Conservation (phyloP, 1,140 invertebrate species). For the Panagrolaimus sp. region DNA sequence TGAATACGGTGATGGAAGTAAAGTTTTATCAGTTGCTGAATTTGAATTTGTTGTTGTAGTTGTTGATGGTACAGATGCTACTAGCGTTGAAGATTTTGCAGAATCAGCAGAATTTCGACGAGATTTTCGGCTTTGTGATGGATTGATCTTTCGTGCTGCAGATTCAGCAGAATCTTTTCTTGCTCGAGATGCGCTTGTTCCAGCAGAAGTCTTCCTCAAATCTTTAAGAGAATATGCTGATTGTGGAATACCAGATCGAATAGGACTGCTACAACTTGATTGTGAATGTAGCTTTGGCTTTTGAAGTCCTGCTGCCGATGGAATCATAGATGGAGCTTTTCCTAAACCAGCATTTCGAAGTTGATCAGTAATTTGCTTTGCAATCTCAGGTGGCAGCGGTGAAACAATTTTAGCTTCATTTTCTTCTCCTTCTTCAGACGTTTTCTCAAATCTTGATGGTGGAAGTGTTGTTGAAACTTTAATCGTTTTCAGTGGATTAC, state of each 20-base stretch:
- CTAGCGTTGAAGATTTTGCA: not conserved
- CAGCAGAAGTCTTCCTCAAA: not conserved
- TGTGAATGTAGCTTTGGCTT: not conserved
- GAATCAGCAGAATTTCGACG: not conserved
- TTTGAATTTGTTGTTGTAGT: too few species aligned
- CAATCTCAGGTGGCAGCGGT: not conserved
- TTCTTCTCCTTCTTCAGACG: not conserved
- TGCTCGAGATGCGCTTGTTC: not conserved
- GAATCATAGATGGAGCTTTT: not conserved
- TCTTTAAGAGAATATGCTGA: not conserved
- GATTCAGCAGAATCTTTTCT: not conserved
- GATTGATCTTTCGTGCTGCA: not conserved
- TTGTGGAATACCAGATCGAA: not conserved
- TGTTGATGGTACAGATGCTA: too few species aligned
- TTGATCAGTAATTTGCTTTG: not conserved
- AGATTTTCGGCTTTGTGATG: not conserved
- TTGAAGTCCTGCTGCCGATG: not conserved
- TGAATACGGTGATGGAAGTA: conserved; percentile 17
- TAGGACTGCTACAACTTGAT: not conserved
- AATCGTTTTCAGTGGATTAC: not conserved
- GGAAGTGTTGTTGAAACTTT: not conserved
- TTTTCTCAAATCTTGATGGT: not conserved
- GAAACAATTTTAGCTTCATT: not conserved
- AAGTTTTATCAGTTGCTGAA: too few species aligned
- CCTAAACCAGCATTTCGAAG: conserved; percentile 8